phyloP scores from a whole-genome alignment of 2,113 vertebrate species.

The Camelus bactrianus region DNA sequence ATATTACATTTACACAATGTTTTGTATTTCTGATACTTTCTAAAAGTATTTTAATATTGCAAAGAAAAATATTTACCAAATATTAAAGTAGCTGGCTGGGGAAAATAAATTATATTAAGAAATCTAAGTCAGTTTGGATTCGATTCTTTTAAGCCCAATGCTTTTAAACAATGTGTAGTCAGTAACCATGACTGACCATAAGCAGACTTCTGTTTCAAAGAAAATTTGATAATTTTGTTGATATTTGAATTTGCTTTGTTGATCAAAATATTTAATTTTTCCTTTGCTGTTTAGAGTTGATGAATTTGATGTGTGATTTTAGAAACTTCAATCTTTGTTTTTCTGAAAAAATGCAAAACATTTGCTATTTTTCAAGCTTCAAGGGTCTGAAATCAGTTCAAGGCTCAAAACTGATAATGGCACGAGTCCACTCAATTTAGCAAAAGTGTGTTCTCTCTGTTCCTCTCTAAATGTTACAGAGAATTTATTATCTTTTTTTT shows the following conservation, averaged over 20 bases:
- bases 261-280: slow-evolving; percentile 32
- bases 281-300: neutral
- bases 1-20: neutral
- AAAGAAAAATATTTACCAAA: neutral
- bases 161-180: neutral
- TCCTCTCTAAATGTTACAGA: slow-evolving; percentile 46
- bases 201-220: neutral
- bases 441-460: slow-evolving; percentile 43
- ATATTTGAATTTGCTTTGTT: neutral
- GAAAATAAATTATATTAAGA: neutral
- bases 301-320: neutral
- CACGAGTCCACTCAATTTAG: neutral
- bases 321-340: neutral
- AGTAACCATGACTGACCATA: neutral
- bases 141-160: neutral
- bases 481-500: neutral
- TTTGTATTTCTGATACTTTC: neutral
- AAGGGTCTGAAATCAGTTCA: slow-evolving; percentile 26
- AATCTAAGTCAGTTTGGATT: neutral
- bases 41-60: slow-evolving; percentile 16
- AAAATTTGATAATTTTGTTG: neutral
- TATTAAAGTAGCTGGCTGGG: neutral
- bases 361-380: slow-evolving; percentile 27
- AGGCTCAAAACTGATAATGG: slow-evolving; percentile 14
- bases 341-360: neutral